Percentiles rank a stretch among this genome's conserved stretches.
These are phyloP conservation scores for Heliothis peltigera DNA, from an alignment of 2,888 invertebrate genomes.

Conservation along the genomic window DNA sequence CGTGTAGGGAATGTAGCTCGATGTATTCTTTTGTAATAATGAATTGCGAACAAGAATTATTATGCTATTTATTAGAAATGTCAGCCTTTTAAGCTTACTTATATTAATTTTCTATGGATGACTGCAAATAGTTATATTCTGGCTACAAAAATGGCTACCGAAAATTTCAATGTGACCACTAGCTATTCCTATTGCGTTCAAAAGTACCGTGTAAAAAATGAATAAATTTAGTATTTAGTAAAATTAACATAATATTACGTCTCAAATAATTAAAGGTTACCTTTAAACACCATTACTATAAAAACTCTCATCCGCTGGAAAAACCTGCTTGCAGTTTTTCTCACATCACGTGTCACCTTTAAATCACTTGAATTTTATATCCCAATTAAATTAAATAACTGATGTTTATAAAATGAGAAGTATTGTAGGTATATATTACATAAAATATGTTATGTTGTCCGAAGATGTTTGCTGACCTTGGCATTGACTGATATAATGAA, in stretches of 20 bases:
- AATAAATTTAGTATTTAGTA: neutral
- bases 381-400: constrained; percentile 32
- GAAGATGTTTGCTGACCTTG: constrained; percentile 34
- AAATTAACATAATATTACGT: neutral
- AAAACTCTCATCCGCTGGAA: constrained; percentile 38
- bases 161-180: too few relatives aligned
- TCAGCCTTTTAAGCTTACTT: too few relatives aligned
- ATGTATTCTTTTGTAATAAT: constrained; percentile 2
- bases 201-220: neutral
- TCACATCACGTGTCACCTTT: constrained; percentile 32
- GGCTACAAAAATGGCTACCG: too few relatives aligned
- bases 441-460: constrained; percentile 12
- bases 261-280: neutral
- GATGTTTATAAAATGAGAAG: constrained; percentile 26
- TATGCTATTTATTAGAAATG: too few relatives aligned
- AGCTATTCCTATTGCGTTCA: too few relatives aligned
- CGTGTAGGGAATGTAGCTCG: constrained; percentile 7
- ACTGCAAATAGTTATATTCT: too few relatives aligned
- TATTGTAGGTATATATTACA: constrained; percentile 15
- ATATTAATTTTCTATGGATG: too few relatives aligned
- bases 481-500: constrained; percentile 10
- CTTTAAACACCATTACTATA: constrained; percentile 6
- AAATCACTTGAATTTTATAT: constrained; percentile 30
- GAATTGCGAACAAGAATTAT: neutral
- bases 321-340: constrained; percentile 49